Base-by-base conservation (phyloP, 2,888 invertebrate genomes). In the Amphipoea lucens region DNA sequence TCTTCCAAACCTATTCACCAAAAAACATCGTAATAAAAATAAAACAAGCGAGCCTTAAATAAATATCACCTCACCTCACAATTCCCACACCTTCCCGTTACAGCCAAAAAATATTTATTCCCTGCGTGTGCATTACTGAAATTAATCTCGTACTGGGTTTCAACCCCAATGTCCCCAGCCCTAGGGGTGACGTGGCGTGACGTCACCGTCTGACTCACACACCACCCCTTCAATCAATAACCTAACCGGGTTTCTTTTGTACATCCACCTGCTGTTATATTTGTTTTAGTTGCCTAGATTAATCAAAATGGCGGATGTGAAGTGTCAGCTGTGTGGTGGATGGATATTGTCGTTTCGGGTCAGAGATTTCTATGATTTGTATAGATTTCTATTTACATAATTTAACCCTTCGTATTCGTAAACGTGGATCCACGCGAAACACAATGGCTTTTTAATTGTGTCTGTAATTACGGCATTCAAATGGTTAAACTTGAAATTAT, bases 51-150 rank as follows among this genome's bases (percentile, higher is more conserved):
- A 17, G 23, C 29, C 57, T 4, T 42, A 57, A 66, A 71, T 63
- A 81, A 65, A 60, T 51, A 29, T 29, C 73, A 51, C 45, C 36
- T 48, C 83, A 57, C 42, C n/a, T 66, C 51, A 45, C 51, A 1
- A n/a, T 45, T 42, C 70, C 76, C 81, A 73, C 84, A 63, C 84
- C 83, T 79, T 60, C 1, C 51, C 74, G 63, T 85, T 63, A 68
- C 48, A 45, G n/a, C 42, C 45, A 68, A 74, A 85, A 83, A 65
- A 62, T 65, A 74, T 85, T 51, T 85, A 73, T 85, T 81, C 69
- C 60, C 29, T 29, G 65, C 85, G 81, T 73, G 85, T 85, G 74
- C 83, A 83, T 83, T 83, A 83, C 83, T 54, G 36, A 82, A 76
- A 83, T 83, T 86, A 83, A 76, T 63, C 4, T 67, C 51, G 79